Conservation (phyloP, 2,113 vertebrate species). For the Trichechus manatus region DNA sequence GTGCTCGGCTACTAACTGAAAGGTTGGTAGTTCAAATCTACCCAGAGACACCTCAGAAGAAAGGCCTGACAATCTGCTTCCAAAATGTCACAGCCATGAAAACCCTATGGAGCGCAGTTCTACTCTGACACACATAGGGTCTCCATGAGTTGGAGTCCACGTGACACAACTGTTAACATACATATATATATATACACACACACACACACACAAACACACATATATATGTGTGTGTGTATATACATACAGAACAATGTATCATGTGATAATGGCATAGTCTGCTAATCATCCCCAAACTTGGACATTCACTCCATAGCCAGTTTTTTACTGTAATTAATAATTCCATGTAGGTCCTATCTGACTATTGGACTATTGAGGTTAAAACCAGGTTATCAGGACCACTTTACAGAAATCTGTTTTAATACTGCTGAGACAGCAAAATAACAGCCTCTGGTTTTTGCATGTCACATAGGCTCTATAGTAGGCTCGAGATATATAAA, state of each 20-base stretch:
- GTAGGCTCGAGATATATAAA: background rate
- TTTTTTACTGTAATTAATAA: background rate
- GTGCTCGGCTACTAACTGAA: background rate
- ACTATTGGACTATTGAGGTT: background rate
- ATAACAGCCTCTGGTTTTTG: background rate
- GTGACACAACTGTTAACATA: no score
- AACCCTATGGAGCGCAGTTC: background rate
- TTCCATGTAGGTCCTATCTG: background rate
- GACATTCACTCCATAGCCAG: background rate
- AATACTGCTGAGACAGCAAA: background rate
- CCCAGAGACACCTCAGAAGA: background rate
- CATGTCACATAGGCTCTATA: background rate
- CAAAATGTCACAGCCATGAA: background rate
- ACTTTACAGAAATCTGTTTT: background rate
- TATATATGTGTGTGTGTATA: no score
- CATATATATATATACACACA: no score
- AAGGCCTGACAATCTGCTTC: background rate
- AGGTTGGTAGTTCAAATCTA: background rate
- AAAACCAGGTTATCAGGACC: background rate
- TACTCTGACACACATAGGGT: background rate
- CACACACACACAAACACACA: no score
- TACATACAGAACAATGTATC: background rate
- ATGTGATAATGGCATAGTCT: background rate
- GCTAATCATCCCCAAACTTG: background rate
- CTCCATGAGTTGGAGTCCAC: background rate